These are phyloP conservation scores for Sandelia bainsii DNA, from an alignment of 2,797 vertebrate species.

Conservation along the genomic window DNA sequence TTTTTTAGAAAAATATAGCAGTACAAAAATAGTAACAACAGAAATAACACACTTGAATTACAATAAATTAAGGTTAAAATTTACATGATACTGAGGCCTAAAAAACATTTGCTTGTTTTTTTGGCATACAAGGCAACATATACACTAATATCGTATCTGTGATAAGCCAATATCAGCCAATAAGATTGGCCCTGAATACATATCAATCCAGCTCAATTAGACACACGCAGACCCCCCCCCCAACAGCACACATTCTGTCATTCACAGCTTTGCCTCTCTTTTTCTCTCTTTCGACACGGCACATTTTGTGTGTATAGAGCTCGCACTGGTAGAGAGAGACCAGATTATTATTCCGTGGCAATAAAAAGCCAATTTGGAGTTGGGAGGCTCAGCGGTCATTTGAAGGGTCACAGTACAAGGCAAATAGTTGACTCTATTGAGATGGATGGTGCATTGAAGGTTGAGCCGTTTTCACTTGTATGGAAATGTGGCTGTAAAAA, in stretches of 20 bases:
- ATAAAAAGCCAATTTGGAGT: conserved; percentile 83
- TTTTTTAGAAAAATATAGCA: background rate
- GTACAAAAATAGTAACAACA: background rate
- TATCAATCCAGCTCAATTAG: conserved; percentile 54
- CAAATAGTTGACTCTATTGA: conserved; percentile 72
- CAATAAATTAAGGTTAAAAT: background rate
- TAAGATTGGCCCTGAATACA: conserved; percentile 38
- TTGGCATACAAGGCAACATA: conserved; percentile 9
- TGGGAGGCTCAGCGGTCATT: conserved; percentile 73
- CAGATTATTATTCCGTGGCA: conserved; percentile 82
- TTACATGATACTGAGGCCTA: background rate
- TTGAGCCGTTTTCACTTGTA: conserved; percentile 59
- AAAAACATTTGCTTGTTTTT: conserved; percentile 9
- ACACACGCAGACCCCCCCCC: conserved; percentile 24
- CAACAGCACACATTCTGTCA: conserved; percentile 40
- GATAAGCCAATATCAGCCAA: conserved; percentile 24
- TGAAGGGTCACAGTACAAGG: conserved; percentile 79
- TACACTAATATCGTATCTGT: background rate
- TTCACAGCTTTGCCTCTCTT: conserved; percentile 50
- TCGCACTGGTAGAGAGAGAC: conserved; percentile 66
- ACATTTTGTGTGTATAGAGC: conserved; percentile 77
- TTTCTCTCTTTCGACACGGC: conserved; percentile 68
- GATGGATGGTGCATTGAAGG: conserved; percentile 74
- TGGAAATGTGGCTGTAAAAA: conserved; percentile 69
- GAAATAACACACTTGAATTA: background rate